These are phyloP conservation scores for Urosaurus nigricauda DNA, from an alignment of 2,797 vertebrate species.

Conservation along the genomic window DNA sequence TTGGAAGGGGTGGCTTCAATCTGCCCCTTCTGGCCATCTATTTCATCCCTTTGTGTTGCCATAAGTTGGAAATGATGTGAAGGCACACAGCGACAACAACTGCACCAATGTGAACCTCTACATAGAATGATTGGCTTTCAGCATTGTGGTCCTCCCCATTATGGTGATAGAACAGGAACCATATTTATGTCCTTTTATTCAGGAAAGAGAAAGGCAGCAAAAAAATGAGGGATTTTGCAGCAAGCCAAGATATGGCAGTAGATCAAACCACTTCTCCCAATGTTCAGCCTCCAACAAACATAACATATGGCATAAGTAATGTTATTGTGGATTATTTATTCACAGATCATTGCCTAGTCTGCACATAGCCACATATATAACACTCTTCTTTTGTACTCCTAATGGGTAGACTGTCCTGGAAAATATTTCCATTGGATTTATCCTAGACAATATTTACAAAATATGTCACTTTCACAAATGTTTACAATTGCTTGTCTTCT, in stretches of 20 bases:
- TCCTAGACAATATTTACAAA: conserved; percentile 72
- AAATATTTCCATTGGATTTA: conserved; percentile 52
- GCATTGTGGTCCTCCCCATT: background rate
- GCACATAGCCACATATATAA: conserved; percentile 57
- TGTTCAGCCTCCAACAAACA: conserved; percentile 30
- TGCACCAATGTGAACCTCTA: background rate
- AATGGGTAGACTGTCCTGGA: conserved; percentile 47
- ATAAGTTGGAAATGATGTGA: too few relatives aligned
- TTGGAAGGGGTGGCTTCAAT: too few relatives aligned
- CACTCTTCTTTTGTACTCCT: conserved; percentile 60
- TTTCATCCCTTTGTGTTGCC: too few relatives aligned
- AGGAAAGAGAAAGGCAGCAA: background rate
- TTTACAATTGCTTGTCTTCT: conserved; percentile 61
- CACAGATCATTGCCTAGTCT: conserved; percentile 54
- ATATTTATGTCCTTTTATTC: background rate
- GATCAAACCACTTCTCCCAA: conserved; percentile 16
- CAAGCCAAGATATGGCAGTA: background rate
- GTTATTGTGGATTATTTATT: conserved; percentile 59
- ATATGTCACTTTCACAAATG: conserved; percentile 68
- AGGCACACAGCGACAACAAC: too few relatives aligned
- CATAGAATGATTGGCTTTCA: background rate
- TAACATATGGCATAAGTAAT: conserved; percentile 53
- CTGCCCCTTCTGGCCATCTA: too few relatives aligned
- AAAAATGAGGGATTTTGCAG: background rate
- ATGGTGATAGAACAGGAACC: background rate